phyloP scores from a whole-genome alignment of 2,888 invertebrate species.

The Petrolisthes manimaculis region DNA sequence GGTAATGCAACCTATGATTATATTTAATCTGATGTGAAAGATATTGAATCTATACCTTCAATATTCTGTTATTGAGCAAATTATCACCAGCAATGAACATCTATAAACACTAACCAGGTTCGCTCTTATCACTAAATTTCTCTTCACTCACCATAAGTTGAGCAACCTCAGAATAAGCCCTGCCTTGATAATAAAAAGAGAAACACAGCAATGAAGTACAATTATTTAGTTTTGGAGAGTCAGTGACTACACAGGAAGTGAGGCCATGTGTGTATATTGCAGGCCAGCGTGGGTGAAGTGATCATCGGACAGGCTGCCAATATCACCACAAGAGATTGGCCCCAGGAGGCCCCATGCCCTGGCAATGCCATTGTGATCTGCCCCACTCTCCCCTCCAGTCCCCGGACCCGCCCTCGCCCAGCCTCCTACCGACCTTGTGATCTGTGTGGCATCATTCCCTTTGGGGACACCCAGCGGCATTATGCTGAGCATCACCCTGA shows the following conservation, averaged over 20 bases:
- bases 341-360: constrained; percentile 22
- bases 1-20: no score
- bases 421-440: constrained; percentile 55
- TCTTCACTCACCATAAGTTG: no score
- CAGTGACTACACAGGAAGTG: constrained; percentile 35
- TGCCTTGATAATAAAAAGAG: no score
- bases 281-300: constrained; percentile 48
- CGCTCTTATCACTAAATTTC: no score
- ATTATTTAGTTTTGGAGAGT: background rate
- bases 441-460: constrained; percentile 47
- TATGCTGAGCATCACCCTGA: constrained; percentile 51
- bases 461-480: constrained; percentile 40
- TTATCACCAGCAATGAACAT: no score
- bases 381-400: constrained; percentile 27
- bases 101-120: no score
- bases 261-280: constrained; percentile 55
- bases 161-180: no score
- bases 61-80: no score
- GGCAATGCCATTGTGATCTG: constrained; percentile 37
- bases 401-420: constrained; percentile 42
- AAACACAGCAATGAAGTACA: background rate
- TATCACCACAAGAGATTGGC: constrained; percentile 25
- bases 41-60: no score
- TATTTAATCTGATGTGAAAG: no score
- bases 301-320: constrained; percentile 51